These are phyloP conservation scores for Apolygus lucorum DNA, from an alignment of 1,140 invertebrate species.

Conservation along the genomic window DNA sequence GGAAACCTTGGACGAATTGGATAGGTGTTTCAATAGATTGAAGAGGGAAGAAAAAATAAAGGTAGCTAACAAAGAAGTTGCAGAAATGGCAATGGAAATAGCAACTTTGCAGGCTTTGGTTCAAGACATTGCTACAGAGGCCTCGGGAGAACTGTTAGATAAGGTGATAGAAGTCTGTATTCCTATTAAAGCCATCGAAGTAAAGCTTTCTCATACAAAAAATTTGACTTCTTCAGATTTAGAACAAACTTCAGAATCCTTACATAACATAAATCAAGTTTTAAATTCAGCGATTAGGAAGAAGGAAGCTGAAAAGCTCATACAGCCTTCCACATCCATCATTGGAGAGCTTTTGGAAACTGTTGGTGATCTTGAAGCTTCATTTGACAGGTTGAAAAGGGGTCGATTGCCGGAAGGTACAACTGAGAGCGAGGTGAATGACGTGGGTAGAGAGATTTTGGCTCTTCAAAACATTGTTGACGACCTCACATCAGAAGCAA, in stretches of 20 bases:
- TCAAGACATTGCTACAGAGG: slow-evolving; percentile 15
- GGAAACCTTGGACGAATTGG: slow-evolving; percentile 9
- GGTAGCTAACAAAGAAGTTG: neutral
- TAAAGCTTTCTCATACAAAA: neutral
- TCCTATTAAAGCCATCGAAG: slow-evolving; percentile 21
- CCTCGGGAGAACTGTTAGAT: slow-evolving; percentile 4
- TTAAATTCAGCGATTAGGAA: neutral
- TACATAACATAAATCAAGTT: slow-evolving; percentile 16
- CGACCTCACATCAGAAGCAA: slow-evolving; percentile 17
- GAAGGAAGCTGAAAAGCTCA: slow-evolving; percentile 20
- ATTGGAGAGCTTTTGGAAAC: slow-evolving; percentile 14
- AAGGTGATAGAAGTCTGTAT: slow-evolving; percentile 15
- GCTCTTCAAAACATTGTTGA: slow-evolving; percentile 20
- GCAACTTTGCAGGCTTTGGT: slow-evolving; percentile 17
- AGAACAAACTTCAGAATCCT: neutral
- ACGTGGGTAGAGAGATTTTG: slow-evolving; percentile 13
- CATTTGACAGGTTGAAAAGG: slow-evolving; percentile 11
- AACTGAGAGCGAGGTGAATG: neutral
- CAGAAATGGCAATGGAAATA: slow-evolving; percentile 8
- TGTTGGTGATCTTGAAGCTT: slow-evolving; percentile 5
- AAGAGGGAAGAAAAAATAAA: neutral
- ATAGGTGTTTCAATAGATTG: neutral
- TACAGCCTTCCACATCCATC: slow-evolving; percentile 10
- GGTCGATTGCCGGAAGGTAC: neutral
- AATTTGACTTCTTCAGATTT: neutral